Conservation (phyloP, 2,113 vertebrate genomes). For the Conger conger region DNA sequence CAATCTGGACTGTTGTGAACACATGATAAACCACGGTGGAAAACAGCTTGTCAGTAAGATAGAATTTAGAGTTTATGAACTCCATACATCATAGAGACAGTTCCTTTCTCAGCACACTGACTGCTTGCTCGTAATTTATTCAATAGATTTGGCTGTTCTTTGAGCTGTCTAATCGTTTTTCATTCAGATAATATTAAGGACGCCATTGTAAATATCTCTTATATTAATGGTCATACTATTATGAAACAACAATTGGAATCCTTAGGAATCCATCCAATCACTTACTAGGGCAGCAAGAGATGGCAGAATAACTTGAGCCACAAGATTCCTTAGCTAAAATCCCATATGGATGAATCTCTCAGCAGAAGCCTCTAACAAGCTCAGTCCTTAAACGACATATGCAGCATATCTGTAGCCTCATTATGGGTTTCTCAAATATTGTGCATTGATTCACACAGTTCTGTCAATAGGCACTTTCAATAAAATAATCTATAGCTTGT, state of each 20-base stretch:
- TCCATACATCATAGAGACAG: constrained; percentile 71
- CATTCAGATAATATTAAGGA: not conserved
- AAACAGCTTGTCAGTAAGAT: constrained; percentile 57
- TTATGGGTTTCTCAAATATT: not conserved
- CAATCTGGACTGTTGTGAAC: not conserved
- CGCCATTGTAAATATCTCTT: not conserved
- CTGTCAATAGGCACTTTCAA: not conserved
- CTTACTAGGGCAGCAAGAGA: not conserved
- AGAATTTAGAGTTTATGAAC: constrained; percentile 67
- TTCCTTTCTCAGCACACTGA: constrained; percentile 35
- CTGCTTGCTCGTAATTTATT: not conserved
- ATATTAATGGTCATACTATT: not conserved
- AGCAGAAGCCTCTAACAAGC: not conserved
- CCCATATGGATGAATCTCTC: not conserved
- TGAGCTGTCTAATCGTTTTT: not conserved
- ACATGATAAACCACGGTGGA: constrained; percentile 42
- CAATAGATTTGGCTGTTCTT: not conserved
- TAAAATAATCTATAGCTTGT: not conserved
- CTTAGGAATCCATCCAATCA: not conserved
- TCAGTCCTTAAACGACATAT: not conserved
- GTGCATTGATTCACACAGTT: not conserved
- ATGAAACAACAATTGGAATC: not conserved
- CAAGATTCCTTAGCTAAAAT: not conserved
- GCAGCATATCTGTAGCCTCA: not conserved
- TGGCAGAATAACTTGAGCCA: not conserved